Conservation (phyloP, 2,888 invertebrate species). For the Gortyna flavago region DNA sequence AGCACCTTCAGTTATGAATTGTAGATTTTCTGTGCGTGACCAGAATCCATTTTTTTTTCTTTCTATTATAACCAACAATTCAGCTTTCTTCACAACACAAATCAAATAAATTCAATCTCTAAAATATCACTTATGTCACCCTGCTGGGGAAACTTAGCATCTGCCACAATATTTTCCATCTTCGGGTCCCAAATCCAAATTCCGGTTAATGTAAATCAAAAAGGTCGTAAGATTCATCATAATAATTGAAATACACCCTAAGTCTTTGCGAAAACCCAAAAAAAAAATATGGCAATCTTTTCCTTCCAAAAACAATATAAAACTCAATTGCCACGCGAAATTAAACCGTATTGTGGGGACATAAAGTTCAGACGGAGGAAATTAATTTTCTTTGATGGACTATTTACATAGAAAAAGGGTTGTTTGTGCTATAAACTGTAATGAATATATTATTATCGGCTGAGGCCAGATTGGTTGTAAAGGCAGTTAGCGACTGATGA, state of each 20-base stretch:
- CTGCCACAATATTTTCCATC: constrained; percentile 25
- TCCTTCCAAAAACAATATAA: constrained; percentile 25
- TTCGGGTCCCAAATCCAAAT: background rate
- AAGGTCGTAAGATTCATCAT: constrained; percentile 10
- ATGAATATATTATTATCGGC: constrained; percentile 65
- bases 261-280: constrained; percentile 30
- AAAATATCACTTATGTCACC: background rate
- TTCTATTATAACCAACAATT: background rate
- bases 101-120: constrained; percentile 1
- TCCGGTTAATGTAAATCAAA: constrained; percentile 31
- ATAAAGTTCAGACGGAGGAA: constrained; percentile 32
- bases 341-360: constrained; percentile 22
- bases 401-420: constrained; percentile 77
- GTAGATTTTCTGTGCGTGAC: too few relatives aligned
- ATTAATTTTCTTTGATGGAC: constrained; percentile 65
- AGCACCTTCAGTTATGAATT: background rate
- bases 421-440: constrained; percentile 73
- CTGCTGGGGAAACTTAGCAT: background rate
- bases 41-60: background rate
- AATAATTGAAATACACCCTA: constrained; percentile 29
- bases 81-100: background rate
- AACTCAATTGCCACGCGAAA: constrained; percentile 16
- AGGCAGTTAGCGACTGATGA: constrained; percentile 35
- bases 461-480: constrained; percentile 26
- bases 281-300: constrained; percentile 38